These are phyloP conservation scores for Torymus tubicola DNA, from an alignment of 2,888 invertebrate genomes.

Conservation along the genomic window DNA sequence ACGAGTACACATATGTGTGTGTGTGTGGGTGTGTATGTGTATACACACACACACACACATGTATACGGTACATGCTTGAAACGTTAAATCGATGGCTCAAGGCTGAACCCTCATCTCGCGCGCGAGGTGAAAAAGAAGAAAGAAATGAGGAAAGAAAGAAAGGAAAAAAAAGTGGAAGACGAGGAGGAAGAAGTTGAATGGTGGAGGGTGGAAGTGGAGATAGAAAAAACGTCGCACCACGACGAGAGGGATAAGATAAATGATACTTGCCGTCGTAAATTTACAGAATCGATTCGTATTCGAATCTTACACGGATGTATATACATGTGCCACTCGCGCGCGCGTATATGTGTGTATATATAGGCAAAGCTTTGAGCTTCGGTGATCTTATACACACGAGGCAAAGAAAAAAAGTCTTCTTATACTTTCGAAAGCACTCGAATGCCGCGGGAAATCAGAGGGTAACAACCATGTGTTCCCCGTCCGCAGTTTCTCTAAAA, in stretches of 20 bases:
- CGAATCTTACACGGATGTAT: neutral
- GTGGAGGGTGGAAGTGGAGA: no score
- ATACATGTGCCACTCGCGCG: neutral
- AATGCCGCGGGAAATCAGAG: no score
- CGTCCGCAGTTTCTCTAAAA: no score
- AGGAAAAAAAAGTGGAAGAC: neutral
- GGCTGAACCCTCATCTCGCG: neutral
- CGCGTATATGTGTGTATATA: no score
- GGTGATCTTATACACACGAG: no score
- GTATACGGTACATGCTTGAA: neutral
- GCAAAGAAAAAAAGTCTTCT: neutral
- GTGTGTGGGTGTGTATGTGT: no score
- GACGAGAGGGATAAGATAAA: neutral
- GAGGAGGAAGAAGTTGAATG: no score
- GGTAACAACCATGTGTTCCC: no score
- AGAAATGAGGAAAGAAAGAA: neutral
- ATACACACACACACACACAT: no score
- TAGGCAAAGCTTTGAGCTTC: no score
- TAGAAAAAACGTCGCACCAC: neutral
- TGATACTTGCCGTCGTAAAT: slow-evolving; percentile 22
- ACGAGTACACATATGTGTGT: no score
- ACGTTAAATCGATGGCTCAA: slow-evolving; percentile 5
- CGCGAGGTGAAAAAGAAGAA: neutral
- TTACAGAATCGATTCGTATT: slow-evolving; percentile 16
- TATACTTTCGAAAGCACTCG: neutral